Percentiles rank a stretch among this genome's conserved stretches.
Conservation (phyloP, 2,797 vertebrate genomes). For the Hydrocynus forskahlii region DNA sequence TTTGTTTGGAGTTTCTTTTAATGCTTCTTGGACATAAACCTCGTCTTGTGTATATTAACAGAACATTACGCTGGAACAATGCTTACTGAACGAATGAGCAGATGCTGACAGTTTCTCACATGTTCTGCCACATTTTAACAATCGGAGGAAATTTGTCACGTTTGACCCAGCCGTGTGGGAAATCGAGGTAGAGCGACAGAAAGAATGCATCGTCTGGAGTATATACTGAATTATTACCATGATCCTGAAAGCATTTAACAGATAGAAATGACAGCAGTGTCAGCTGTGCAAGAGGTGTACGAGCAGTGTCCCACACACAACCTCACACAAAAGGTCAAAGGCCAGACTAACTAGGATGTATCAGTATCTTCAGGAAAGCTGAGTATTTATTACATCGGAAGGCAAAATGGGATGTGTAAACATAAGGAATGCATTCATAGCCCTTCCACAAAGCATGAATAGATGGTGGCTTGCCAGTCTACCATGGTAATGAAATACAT, state of each 20-base stretch:
- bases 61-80: conserved; percentile 6
- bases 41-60: conserved; percentile 20
- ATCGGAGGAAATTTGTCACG: conserved; percentile 60
- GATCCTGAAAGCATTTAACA: neutral
- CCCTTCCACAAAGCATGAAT: neutral
- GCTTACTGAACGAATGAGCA: conserved; percentile 5
- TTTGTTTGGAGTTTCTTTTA: conserved; percentile 24
- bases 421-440: neutral
- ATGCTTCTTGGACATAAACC: conserved; percentile 6
- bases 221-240: neutral
- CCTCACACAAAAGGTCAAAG: neutral
- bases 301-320: neutral
- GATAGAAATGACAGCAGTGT: neutral
- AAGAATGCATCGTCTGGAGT: neutral
- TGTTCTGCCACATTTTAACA: conserved; percentile 57
- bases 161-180: conserved; percentile 31
- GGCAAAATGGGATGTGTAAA: neutral
- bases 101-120: conserved; percentile 58
- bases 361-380: neutral
- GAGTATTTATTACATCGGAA: neutral
- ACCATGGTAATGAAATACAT: neutral
- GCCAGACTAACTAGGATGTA: neutral
- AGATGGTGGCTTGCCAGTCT: neutral
- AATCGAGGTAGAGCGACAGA: neutral
- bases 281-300: neutral